A percentile compares a stretch with the other conserved stretches of the same genome.
Evolutionary conservation across 2,797 vertebrate species (phyloP).

Genomic region (Coregonus sp.): DNA sequence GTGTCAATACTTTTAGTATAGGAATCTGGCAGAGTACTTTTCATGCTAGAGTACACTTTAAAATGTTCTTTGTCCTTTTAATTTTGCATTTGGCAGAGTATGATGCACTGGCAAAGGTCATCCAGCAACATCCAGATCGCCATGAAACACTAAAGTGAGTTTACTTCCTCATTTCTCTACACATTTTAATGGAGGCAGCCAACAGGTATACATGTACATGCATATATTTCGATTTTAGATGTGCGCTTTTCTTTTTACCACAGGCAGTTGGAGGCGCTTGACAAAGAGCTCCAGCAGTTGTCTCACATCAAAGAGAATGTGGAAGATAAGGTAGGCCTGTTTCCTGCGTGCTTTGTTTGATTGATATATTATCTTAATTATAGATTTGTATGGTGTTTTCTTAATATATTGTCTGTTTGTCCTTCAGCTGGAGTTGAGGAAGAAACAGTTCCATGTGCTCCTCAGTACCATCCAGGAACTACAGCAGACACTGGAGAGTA

Average conservation of each 20-base stretch:
- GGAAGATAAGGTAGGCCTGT: conserved; percentile 87
- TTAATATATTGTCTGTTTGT: neutral
- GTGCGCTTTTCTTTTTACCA: too few relatives aligned
- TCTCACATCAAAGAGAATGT: conserved; percentile 95
- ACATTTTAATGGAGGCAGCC: neutral
- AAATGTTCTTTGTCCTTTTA: neutral
- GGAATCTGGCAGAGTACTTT: neutral
- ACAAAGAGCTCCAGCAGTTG: conserved; percentile 94
- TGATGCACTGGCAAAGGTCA: conserved; percentile 96
- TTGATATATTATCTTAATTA: neutral
- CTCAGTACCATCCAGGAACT: conserved; percentile 98
- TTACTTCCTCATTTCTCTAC: neutral
- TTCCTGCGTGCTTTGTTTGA: conserved; percentile 6
- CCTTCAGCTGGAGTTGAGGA: conserved; percentile 89
- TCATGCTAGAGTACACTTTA: neutral
- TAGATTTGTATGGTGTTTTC: neutral
- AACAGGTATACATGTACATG: too few relatives aligned
- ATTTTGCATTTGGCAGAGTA: conserved; percentile 88
- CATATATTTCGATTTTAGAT: too few relatives aligned
- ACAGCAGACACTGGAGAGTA: conserved; percentile 90
- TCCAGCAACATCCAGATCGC: conserved; percentile 95
- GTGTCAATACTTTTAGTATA: neutral
- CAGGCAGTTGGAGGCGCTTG: conserved; percentile 63
- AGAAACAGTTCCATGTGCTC: conserved; percentile 97
- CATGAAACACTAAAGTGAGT: conserved; percentile 96